Conservation (phyloP, 1,140 invertebrate species). For the Drosophila ogumai region DNA sequence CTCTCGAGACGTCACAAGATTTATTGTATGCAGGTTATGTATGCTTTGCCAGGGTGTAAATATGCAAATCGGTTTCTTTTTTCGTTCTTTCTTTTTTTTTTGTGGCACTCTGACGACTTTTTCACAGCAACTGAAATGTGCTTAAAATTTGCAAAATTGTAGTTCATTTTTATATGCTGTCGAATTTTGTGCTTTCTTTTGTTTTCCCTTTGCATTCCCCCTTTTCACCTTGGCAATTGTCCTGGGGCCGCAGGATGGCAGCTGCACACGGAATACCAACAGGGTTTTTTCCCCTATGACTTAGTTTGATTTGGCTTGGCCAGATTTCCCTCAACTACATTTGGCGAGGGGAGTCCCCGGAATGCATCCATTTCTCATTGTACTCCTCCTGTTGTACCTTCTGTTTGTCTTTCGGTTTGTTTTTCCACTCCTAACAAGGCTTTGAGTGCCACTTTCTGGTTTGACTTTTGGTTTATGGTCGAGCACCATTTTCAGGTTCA, state of each 20-base stretch:
- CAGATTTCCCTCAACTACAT: slow-evolving; percentile 11
- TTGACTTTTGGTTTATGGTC: slow-evolving; percentile 64
- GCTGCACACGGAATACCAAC: slow-evolving; percentile 52
- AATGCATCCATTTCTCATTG: slow-evolving; percentile 62
- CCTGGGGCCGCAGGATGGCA: slow-evolving; percentile 42
- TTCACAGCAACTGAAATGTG: slow-evolving; percentile 75
- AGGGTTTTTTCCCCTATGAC: slow-evolving; percentile 45
- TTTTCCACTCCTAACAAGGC: slow-evolving; percentile 37
- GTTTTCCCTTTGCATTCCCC: slow-evolving; percentile 22
- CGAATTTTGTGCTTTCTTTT: slow-evolving; percentile 41
- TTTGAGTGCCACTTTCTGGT: slow-evolving; percentile 45
- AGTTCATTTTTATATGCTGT: slow-evolving; percentile 75
- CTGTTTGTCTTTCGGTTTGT: slow-evolving; percentile 22
- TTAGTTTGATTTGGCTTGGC: slow-evolving; percentile 37
- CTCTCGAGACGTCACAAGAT: slow-evolving; percentile 82
- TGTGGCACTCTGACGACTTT: slow-evolving; percentile 65
- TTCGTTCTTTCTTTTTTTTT: slow-evolving; percentile 48
- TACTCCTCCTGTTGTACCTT: slow-evolving; percentile 4
- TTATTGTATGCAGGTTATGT: slow-evolving; percentile 80
- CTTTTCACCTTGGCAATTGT: slow-evolving; percentile 62
- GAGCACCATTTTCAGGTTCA: slow-evolving; percentile 27
- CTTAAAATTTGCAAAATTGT: slow-evolving; percentile 80
- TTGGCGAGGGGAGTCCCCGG: slow-evolving; percentile 17
- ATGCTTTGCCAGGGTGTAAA: slow-evolving; percentile 29
- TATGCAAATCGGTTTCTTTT: slow-evolving; percentile 41